These are phyloP conservation scores for Ictalurus furcatus DNA, from an alignment of 2,113 vertebrate species.

Conservation along the genomic window DNA sequence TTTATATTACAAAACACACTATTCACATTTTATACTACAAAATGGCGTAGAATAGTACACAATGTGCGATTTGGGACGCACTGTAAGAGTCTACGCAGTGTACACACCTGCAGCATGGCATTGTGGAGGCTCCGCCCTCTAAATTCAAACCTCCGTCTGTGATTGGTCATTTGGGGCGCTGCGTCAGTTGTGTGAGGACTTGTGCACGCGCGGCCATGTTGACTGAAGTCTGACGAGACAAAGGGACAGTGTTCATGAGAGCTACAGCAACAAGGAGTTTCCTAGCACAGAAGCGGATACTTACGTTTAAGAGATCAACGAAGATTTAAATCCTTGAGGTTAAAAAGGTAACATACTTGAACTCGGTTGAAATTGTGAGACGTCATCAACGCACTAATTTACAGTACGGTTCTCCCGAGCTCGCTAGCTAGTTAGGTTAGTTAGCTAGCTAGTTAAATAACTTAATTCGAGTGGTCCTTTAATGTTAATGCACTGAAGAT, in stretches of 20 bases:
- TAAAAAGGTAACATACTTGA: slow-evolving; percentile 35
- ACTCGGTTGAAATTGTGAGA: neutral
- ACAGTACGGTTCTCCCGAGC: neutral
- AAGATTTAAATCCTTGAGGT: slow-evolving; percentile 26
- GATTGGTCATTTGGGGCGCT: slow-evolving; percentile 60
- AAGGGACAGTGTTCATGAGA: slow-evolving; percentile 21
- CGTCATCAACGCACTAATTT: neutral
- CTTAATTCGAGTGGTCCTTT: neutral
- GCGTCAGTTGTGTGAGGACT: slow-evolving; percentile 28
- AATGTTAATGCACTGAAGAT: too few relatives aligned
- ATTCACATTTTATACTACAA: too few relatives aligned
- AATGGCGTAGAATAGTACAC: too few relatives aligned
- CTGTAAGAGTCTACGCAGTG: too few relatives aligned
- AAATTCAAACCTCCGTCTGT: slow-evolving; percentile 53
- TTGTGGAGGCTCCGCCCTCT: neutral
- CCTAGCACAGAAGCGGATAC: neutral
- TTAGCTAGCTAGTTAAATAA: neutral
- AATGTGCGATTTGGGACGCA: too few relatives aligned
- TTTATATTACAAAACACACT: too few relatives aligned
- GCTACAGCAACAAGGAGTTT: slow-evolving; percentile 32
- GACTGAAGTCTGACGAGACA: slow-evolving; percentile 48
- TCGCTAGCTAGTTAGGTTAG: neutral
- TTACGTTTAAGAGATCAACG: neutral
- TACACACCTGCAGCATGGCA: slow-evolving; percentile 1
- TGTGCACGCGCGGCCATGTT: slow-evolving; percentile 47